A percentile compares a stretch with the other conserved stretches of the same genome.
phyloP scores from a whole-genome alignment of 2,797 vertebrate species.

The Premnoplex brunnescens region DNA sequence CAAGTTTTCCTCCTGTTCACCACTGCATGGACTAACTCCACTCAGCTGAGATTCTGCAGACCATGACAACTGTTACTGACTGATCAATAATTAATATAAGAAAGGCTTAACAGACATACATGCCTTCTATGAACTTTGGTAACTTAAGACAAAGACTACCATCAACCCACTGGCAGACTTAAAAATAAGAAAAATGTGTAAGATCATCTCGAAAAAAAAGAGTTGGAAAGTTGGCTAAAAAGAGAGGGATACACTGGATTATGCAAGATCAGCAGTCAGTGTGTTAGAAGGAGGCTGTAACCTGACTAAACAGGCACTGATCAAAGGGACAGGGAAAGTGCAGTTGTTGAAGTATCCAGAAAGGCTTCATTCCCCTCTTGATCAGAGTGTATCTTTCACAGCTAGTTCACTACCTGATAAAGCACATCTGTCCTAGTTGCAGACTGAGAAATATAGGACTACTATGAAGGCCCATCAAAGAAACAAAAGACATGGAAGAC shows the following conservation, averaged over 20 bases:
- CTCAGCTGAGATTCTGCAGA: background rate
- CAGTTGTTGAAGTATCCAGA: background rate
- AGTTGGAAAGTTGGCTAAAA: background rate
- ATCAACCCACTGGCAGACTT: background rate
- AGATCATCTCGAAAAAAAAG: background rate
- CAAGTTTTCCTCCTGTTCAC: background rate
- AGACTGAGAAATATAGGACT: background rate
- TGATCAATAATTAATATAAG: background rate
- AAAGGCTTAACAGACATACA: background rate
- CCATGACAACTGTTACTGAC: background rate
- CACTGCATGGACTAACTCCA: background rate
- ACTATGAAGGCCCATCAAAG: background rate
- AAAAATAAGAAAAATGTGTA: background rate
- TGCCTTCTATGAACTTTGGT: background rate
- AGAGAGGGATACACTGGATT: background rate
- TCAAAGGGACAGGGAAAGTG: slow-evolving; percentile 1
- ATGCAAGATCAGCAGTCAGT: background rate
- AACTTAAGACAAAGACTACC: background rate
- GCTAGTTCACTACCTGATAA: background rate
- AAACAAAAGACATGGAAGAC: background rate
- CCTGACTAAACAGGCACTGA: background rate
- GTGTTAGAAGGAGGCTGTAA: background rate
- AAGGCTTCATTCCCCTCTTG: background rate
- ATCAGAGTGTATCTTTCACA: background rate
- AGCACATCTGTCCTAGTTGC: background rate